phyloP scores from a whole-genome alignment of 2,797 vertebrate genomes.

The Eidolon dupreanum region DNA sequence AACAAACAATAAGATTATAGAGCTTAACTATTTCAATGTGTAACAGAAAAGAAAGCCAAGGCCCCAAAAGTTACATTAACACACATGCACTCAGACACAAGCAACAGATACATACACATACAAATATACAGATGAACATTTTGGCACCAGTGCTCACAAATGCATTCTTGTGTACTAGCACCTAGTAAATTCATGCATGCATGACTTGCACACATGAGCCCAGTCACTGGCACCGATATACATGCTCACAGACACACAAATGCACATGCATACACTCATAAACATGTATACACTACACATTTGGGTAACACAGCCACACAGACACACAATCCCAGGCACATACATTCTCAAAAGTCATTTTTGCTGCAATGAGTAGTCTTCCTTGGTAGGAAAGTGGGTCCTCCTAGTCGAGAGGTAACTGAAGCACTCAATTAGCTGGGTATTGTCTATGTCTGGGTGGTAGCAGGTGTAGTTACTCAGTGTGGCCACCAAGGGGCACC shows the following conservation, averaged over 20 bases:
- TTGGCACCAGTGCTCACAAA: not conserved
- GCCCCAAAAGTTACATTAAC: constrained; percentile 59
- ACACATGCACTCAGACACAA: constrained; percentile 59
- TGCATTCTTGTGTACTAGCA: not conserved
- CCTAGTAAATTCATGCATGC: not conserved
- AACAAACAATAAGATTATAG: constrained; percentile 84
- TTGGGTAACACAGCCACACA: not conserved
- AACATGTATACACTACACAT: not conserved
- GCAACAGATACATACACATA: not conserved
- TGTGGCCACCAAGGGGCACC: constrained; percentile 69
- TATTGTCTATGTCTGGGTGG: too few relatives aligned
- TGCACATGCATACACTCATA: not conserved
- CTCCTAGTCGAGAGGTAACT: not conserved
- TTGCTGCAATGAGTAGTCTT: not conserved
- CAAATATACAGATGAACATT: not conserved
- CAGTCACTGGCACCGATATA: not conserved
- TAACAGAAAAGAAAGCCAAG: constrained; percentile 74
- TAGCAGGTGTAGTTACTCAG: constrained; percentile 32
- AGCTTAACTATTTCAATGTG: constrained; percentile 82
- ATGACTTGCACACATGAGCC: not conserved
- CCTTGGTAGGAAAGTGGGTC: not conserved
- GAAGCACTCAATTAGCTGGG: not conserved
- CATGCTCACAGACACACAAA: not conserved
- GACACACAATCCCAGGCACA: not conserved
- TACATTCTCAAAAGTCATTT: not conserved